Base-by-base conservation (phyloP, 1,140 invertebrate species). In the Zaprionus ornatus region DNA sequence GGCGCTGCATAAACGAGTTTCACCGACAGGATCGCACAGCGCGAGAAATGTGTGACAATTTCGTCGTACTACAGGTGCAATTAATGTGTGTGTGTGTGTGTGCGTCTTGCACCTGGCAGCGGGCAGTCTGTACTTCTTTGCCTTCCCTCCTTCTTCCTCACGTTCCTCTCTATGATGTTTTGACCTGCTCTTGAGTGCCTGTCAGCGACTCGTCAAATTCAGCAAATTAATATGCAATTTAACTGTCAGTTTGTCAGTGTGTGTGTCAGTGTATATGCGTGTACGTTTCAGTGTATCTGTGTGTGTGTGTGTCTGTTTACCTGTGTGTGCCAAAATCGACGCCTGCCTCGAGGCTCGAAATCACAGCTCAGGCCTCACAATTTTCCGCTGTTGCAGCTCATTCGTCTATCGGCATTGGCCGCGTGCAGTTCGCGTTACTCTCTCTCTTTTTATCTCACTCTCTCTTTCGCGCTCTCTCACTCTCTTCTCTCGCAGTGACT, bases 201-300 rank as follows among this genome's bases (percentile, higher is more conserved):
- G 65, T 78, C 70, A 67, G 32, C 60, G 55, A 52, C 57, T 52
- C 62, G 64, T 73, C 68, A 86, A 72, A 73, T 71, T 84, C 77
- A 67, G 60, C 68, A 74, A 84, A 87, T 87, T 88, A 88, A 87
- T 84, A 84, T 88, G 80, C 80, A 88, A 80, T 84, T 87, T 87
- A 70, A 61, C 84, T 84, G 83, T 87, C 84, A 74, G 80, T 65
- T 15, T 48, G 48, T 42, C 59, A 72, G 42, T 52, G 42, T 21
- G 15, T 80, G 59, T 9, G n/a, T 15, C 0, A 2, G 1, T 12
- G 12, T 0, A 0, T 13, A 10, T 64, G 21, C 25, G 10, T 17
- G 45, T n/a, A 2, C 21, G n/a, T 54, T 3, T 0, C 7, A 27
- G 13, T 10, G 12, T 52, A 12, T 23, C 3, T 52, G 17, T 55